Conservation (phyloP, 1,140 invertebrate genomes). For the Nomia melanderi region DNA sequence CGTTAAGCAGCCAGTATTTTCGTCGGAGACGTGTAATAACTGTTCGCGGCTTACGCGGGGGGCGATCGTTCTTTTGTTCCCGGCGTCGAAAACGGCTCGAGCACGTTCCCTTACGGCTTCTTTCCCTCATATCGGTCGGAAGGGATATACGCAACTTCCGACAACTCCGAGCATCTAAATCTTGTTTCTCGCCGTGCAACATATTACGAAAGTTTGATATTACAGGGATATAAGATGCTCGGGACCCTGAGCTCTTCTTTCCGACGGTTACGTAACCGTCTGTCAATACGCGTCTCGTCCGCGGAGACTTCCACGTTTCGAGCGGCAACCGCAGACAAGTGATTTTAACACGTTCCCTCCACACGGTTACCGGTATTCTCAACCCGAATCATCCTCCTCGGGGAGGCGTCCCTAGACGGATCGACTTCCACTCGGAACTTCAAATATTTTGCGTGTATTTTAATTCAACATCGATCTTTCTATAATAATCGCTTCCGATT, state of each 20-base stretch:
- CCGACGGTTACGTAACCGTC: constrained; percentile 23
- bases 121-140: background rate
- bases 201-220: constrained; percentile 53
- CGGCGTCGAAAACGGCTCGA: background rate
- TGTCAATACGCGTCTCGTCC: constrained; percentile 30
- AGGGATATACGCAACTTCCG: constrained; percentile 38
- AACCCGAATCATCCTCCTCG: too few species aligned
- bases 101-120: background rate
- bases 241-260: constrained; percentile 31
- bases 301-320: background rate
- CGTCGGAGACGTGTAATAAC: constrained; percentile 39
- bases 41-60: constrained; percentile 23
- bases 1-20: constrained; percentile 52
- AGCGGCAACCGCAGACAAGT: background rate
- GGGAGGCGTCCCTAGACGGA: too few species aligned
- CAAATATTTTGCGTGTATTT: too few species aligned
- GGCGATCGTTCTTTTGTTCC: constrained; percentile 1
- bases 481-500: too few species aligned
- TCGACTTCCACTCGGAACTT: too few species aligned
- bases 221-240: constrained; percentile 45
- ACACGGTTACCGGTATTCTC: background rate
- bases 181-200: constrained; percentile 39
- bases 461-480: too few species aligned
- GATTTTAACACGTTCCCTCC: background rate
- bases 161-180: constrained; percentile 41